Conservation (phyloP, 2,888 invertebrate genomes). For the Chymomyza caudatula region DNA sequence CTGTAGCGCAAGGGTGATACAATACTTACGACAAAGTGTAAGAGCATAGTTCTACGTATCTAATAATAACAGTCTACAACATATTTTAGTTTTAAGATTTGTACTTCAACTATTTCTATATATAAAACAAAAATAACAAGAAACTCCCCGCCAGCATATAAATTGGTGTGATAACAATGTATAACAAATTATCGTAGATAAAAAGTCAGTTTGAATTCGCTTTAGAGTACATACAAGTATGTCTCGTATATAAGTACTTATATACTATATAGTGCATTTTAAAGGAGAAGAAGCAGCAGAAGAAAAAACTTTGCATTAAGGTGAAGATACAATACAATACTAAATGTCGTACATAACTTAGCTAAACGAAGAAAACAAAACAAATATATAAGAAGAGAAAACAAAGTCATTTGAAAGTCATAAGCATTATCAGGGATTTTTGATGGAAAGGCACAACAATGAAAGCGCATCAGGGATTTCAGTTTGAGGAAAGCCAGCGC, state of each 20-base stretch:
- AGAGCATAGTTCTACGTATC: conserved; percentile 3
- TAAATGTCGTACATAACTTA: conserved; percentile 36
- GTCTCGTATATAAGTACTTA: conserved; percentile 30
- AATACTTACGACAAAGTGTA: conserved; percentile 12
- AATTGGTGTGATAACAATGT: conserved; percentile 75
- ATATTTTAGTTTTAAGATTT: neutral
- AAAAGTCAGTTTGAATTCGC: conserved; percentile 22
- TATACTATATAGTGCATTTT: conserved; percentile 31
- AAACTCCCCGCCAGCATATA: conserved; percentile 75
- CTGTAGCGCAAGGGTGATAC: conserved; percentile 70
- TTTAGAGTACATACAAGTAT: conserved; percentile 29
- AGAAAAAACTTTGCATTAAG: conserved; percentile 43
- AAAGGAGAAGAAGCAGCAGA: conserved; percentile 27
- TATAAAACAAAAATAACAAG: conserved; percentile 61
- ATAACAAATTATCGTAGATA: conserved; percentile 30
- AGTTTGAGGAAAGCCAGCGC: conserved; percentile 37
- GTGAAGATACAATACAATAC: conserved; percentile 48
- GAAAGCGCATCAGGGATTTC: conserved; percentile 25
- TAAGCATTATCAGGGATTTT: conserved; percentile 72
- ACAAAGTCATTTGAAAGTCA: conserved; percentile 32
- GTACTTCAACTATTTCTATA: neutral
- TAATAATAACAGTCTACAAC: neutral
- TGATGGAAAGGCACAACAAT: conserved; percentile 41
- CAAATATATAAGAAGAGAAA: conserved; percentile 14
- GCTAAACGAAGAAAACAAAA: conserved; percentile 24